Conservation (phyloP, 2,888 invertebrate genomes). For the Acholoe squamosa region DNA sequence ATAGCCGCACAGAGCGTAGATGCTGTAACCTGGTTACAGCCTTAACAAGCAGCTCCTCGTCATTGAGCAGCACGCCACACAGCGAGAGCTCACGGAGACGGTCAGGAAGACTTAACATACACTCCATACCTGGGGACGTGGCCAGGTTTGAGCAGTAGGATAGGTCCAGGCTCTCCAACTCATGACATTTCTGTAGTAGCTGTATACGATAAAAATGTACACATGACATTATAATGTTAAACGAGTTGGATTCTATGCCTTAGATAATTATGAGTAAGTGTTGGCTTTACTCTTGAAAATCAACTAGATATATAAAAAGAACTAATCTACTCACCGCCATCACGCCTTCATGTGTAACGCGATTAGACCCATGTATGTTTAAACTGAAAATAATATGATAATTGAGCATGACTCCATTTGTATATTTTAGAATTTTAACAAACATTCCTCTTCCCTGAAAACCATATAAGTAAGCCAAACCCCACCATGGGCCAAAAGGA, state of each 20-base stretch:
- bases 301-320: too few relatives aligned
- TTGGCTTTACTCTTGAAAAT: not conserved
- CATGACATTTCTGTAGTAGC: constrained; percentile 77
- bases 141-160: constrained; percentile 78
- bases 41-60: constrained; percentile 76
- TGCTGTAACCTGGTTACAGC: constrained; percentile 74
- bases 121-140: constrained; percentile 72
- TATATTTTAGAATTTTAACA: not conserved
- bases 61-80: constrained; percentile 76
- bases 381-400: constrained; percentile 72
- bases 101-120: constrained; percentile 75
- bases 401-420: too few relatives aligned
- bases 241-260: not conserved
- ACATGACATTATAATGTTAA: not conserved
- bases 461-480: too few relatives aligned
- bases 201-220: constrained; percentile 64
- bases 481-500: too few relatives aligned
- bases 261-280: not conserved
- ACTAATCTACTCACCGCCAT: constrained; percentile 11
- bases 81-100: constrained; percentile 76
- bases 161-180: constrained; percentile 75
- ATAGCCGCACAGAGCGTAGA: constrained; percentile 74
- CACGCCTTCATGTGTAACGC: constrained; percentile 73
- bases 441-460: too few relatives aligned
- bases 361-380: constrained; percentile 77